Conservation (phyloP, 2,888 invertebrate species). For the Epirrhoe tristata region DNA sequence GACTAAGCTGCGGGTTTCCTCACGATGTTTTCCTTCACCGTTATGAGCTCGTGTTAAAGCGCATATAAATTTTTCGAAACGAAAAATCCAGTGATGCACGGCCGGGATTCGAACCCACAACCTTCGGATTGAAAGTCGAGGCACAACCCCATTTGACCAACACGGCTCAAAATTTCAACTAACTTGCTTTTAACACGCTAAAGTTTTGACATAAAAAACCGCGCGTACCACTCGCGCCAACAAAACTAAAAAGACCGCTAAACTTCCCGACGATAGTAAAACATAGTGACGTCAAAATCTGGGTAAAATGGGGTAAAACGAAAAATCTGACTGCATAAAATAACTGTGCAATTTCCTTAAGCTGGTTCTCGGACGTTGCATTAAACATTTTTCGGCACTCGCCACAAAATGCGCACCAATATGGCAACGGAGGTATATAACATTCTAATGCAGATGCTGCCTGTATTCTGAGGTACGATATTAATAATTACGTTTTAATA, state of each 20-base stretch:
- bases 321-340: conserved; percentile 49
- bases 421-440: conserved; percentile 52
- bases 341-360: conserved; percentile 57
- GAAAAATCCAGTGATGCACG: too few species aligned
- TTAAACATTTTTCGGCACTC: conserved; percentile 61
- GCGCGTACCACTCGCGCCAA: not conserved
- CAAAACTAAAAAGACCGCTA: not conserved
- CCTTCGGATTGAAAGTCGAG: too few species aligned
- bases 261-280: not conserved
- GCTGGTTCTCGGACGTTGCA: conserved; percentile 54
- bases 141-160: too few species aligned
- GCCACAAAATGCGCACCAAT: conserved; percentile 54
- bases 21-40: too few species aligned
- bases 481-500: too few species aligned
- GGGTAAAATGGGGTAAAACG: conserved; percentile 30
- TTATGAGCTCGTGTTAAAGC: too few species aligned
- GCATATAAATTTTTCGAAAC: too few species aligned
- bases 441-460: conserved; percentile 53
- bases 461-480: conserved; percentile 39
- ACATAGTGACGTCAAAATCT: not conserved
- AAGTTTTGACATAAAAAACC: not conserved
- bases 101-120: too few species aligned
- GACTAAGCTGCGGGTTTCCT: too few species aligned
- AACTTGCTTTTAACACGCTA: not conserved
- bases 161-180: too few species aligned